A percentile compares a stretch with the other conserved stretches of the same genome.
These are phyloP conservation scores for Phrixothrix hirtus DNA, from an alignment of 2,888 invertebrate species.

Conservation along the genomic window DNA sequence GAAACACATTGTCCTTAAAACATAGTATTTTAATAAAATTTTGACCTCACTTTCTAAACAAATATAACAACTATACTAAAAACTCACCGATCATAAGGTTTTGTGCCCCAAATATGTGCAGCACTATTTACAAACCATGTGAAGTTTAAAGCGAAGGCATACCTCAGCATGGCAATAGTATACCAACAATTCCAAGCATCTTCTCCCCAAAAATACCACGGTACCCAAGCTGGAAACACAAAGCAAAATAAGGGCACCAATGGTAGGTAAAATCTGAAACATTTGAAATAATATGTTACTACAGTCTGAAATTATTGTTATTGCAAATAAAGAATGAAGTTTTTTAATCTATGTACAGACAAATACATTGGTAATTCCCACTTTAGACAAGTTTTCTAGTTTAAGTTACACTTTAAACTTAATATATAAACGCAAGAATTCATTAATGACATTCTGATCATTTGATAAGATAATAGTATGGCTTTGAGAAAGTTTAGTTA, in stretches of 20 bases:
- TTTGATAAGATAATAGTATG: no score
- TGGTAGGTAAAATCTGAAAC: slow-evolving; percentile 72
- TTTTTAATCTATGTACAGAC: no score
- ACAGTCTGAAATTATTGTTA: background rate
- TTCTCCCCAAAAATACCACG: slow-evolving; percentile 78
- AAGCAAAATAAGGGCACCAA: slow-evolving; percentile 80
- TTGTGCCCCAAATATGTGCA: slow-evolving; percentile 89
- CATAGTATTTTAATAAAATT: no score
- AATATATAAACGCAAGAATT: no score
- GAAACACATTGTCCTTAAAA: no score
- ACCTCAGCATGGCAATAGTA: slow-evolving; percentile 73
- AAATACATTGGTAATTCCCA: no score
- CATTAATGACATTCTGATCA: no score
- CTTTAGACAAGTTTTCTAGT: no score
- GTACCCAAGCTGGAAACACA: slow-evolving; percentile 76
- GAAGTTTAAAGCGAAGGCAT: slow-evolving; percentile 75
- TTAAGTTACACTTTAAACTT: no score
- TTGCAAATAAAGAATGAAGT: no score
- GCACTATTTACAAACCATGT: slow-evolving; percentile 95
- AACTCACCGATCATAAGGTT: slow-evolving; percentile 85
- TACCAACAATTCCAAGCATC: slow-evolving; percentile 75
- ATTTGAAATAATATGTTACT: background rate
- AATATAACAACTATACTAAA: no score
- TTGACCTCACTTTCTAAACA: no score
- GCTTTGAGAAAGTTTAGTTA: background rate